These are phyloP conservation scores for Drosophila testacea DNA, from an alignment of 2,888 invertebrate species.

Conservation along the genomic window DNA sequence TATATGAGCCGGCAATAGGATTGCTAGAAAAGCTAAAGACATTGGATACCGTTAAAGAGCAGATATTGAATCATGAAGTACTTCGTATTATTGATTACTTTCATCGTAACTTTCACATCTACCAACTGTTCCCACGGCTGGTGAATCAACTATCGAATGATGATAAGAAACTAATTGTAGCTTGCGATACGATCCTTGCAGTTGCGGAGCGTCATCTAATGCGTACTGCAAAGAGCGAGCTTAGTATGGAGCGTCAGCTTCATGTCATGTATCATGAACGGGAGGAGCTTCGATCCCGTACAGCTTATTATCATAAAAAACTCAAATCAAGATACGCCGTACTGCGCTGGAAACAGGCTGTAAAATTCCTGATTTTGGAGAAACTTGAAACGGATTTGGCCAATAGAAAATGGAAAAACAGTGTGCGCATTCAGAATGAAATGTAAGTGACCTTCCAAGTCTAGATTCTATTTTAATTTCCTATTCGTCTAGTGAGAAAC, in stretches of 20 bases:
- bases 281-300: slow-evolving; percentile 39
- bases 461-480: neutral
- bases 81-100: slow-evolving; percentile 56
- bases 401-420: slow-evolving; percentile 64
- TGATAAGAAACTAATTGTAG: slow-evolving; percentile 45
- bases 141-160: slow-evolving; percentile 25
- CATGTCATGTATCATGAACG: slow-evolving; percentile 54
- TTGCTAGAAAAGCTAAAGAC: slow-evolving; percentile 37
- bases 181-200: slow-evolving; percentile 41
- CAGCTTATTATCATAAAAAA: slow-evolving; percentile 10
- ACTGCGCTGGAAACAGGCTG: slow-evolving; percentile 56
- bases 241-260: slow-evolving; percentile 60
- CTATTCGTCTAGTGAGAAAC: slow-evolving; percentile 65
- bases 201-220: slow-evolving; percentile 53
- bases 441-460: slow-evolving; percentile 36
- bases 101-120: slow-evolving; percentile 38
- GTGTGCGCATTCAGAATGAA: slow-evolving; percentile 66
- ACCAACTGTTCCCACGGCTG: slow-evolving; percentile 44
- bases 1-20: slow-evolving; percentile 34
- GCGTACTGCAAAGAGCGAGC: slow-evolving; percentile 58
- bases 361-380: slow-evolving; percentile 48
- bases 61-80: slow-evolving; percentile 43
- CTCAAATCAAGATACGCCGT: slow-evolving; percentile 31
- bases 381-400: slow-evolving; percentile 63
- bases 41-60: slow-evolving; percentile 22